Base-by-base conservation (phyloP, 2,888 invertebrate species). In the Brachyopa scutellaris region DNA sequence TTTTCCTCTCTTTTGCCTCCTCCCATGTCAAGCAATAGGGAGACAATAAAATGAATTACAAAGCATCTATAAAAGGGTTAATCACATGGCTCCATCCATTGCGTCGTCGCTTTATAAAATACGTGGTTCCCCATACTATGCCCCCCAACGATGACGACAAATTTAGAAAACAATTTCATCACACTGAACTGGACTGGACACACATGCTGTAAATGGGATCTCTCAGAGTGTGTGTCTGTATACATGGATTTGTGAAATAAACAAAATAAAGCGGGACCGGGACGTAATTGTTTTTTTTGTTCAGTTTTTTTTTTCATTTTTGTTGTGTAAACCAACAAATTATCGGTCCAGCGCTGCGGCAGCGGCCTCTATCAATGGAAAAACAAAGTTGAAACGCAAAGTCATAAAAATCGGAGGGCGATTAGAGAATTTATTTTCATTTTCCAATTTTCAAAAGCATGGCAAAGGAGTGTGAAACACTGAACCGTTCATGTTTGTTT, bases 21-120 rank as follows among this genome's bases (percentile, higher is more conserved):
- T 7, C 38, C 47, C 23, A 13, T 31, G 40, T 31, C 21, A 1
- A 15, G 62, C 26, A 31, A 69, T 53, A 21, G 45, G 23, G 40
- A 69, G 55, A 55, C 76, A 69, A 59, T 77, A 55, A 69, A 69
- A 69, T 51, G 47, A 61, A 69, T 69, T 69, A 38, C 62, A 33
- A 62, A 55, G 33, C 47, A 55, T 55, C 76, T n/a, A 53, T 33
- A 62, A 53, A 77, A 69, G 69, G 69, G 77, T 62, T 77, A 69
- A 62, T 69, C 76, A 47, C 36, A 69, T 36, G 29, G 51, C 51
- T 45, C 19, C 62, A 36, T n/a, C 2, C 9, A n/a, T 11, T 9
- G 36, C 61, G 2, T 31, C n/a, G 19, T 19, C 19, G 23, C 19
- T 19, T 9, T n/a, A n/a, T n/a, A 26, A 31, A 11, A n/a, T n/a